phyloP scores from a whole-genome alignment of 2,888 invertebrate species.

The Protodeltote pygarga region DNA sequence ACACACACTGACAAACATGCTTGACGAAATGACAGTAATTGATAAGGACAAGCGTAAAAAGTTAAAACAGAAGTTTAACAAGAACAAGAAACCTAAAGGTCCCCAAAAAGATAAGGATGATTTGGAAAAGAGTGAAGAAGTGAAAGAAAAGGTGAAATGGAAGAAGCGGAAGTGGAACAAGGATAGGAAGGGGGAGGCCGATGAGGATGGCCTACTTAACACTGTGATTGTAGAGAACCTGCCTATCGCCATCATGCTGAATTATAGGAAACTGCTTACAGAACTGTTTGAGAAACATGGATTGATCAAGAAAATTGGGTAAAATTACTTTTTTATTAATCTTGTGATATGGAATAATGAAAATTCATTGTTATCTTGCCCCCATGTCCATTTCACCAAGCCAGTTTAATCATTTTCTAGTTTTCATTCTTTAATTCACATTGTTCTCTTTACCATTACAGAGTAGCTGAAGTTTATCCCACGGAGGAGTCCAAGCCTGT shows the following conservation, averaged over 20 bases:
- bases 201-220: conserved; percentile 45
- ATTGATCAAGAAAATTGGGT: conserved; percentile 72
- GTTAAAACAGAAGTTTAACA: conserved; percentile 58
- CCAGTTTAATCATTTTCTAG: no score
- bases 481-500: conserved; percentile 66
- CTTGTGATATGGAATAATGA: no score
- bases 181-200: conserved; percentile 61
- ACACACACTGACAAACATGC: conserved; percentile 69
- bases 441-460: conserved; percentile 49
- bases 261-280: conserved; percentile 65
- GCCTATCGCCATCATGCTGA: conserved; percentile 66
- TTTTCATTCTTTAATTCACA: conserved; percentile 2
- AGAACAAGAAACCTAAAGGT: conserved; percentile 49
- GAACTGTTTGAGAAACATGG: conserved; percentile 74
- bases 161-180: conserved; percentile 77
- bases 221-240: conserved; percentile 73
- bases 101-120: conserved; percentile 41
- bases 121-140: conserved; percentile 53
- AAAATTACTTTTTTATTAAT: conserved; percentile 22
- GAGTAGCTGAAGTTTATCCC: conserved; percentile 72
- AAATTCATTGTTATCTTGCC: no score
- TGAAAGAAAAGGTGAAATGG: conserved; percentile 73
- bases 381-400: no score
- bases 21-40: conserved; percentile 78
- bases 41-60: conserved; percentile 71